Evolutionary conservation across 2,888 invertebrate species (phyloP).

Genomic region (Pristionchus mayeri): DNA sequence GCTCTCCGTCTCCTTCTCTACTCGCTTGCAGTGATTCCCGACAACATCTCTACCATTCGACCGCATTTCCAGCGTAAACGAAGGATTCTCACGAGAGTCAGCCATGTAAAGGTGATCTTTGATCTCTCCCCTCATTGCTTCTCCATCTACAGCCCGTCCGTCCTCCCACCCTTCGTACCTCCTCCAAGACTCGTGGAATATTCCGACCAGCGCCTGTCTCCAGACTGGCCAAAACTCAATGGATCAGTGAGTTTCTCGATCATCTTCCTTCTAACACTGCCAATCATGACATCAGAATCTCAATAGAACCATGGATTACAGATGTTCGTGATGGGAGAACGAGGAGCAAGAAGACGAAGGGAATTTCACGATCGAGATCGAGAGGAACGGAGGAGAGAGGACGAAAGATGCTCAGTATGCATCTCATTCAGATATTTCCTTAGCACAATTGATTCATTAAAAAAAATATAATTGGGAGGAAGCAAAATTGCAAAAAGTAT

Average conservation of each 20-base stretch:
- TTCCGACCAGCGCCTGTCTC: constrained; percentile 2
- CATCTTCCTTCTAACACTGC: not conserved
- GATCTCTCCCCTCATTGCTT: not conserved
- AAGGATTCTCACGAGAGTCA: not conserved
- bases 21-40: not conserved
- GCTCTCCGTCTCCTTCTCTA: too few species aligned
- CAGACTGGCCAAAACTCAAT: not conserved
- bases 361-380: not conserved
- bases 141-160: not conserved
- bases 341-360: not conserved
- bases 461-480: not conserved
- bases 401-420: not conserved
- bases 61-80: constrained; percentile 9
- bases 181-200: not conserved
- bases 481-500: not conserved
- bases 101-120: constrained; percentile 27
- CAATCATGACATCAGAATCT: not conserved
- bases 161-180: not conserved
- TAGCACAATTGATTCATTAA: not conserved
- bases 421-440: too few species aligned
- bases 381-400: not conserved
- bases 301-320: not conserved
- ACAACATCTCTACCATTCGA: not conserved
- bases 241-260: not conserved
- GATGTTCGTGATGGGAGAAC: not conserved